Conservation (phyloP, 1,140 invertebrate species). For the Lamellibrachia luymesi region DNA sequence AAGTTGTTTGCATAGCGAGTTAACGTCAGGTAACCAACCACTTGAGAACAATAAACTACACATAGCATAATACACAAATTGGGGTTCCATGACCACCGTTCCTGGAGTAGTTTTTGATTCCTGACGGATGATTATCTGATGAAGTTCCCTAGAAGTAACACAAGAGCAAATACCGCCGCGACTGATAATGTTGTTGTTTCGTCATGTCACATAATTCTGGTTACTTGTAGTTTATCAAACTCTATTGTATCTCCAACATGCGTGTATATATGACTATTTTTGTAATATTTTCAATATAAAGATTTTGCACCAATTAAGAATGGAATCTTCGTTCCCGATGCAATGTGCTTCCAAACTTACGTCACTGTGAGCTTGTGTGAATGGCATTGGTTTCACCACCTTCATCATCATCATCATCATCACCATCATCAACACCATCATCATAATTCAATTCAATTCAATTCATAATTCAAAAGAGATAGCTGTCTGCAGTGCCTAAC, state of each 20-base stretch:
- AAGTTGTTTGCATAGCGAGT: no score
- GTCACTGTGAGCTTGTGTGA: background rate
- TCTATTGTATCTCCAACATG: no score
- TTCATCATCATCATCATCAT: background rate
- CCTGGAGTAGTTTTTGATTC: background rate
- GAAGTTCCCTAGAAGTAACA: background rate
- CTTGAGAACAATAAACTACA: no score
- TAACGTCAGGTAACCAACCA: no score
- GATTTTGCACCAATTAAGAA: background rate
- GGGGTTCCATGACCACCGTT: background rate
- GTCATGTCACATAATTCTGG: no score
- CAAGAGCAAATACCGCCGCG: background rate
- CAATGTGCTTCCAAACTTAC: background rate
- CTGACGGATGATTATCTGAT: background rate
- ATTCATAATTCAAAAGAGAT: background rate
- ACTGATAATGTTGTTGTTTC: no score
- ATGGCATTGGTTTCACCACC: background rate
- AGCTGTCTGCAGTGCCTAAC: background rate
- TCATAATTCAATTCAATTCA: background rate
- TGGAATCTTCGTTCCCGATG: background rate
- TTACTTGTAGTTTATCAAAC: no score
- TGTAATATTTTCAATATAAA: background rate
- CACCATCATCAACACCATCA: background rate
- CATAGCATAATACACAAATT: no score
- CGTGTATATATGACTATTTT: no score